Percentiles rank a stretch among this genome's conserved stretches.
These are phyloP conservation scores for Thryonomys swinderianus DNA, from an alignment of 2,113 vertebrate species.

Conservation along the genomic window DNA sequence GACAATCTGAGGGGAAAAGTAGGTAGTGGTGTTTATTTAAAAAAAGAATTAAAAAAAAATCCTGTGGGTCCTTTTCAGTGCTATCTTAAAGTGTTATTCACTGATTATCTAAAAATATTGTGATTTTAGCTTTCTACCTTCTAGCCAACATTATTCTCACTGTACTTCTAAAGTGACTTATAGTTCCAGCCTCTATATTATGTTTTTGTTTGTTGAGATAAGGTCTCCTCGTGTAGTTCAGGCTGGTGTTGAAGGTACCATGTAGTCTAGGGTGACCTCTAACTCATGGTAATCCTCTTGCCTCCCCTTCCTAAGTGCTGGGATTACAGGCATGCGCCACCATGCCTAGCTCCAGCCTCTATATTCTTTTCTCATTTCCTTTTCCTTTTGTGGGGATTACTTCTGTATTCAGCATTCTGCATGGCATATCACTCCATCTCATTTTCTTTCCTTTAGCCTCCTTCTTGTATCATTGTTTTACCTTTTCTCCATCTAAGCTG, in stretches of 20 bases:
- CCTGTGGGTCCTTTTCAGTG: neutral
- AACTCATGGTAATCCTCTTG: too few species aligned
- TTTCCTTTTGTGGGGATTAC: neutral
- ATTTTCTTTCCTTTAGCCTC: slow-evolving; percentile 11
- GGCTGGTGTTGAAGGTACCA: too few species aligned
- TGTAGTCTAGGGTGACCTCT: too few species aligned
- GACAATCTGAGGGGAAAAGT: neutral
- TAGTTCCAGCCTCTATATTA: neutral
- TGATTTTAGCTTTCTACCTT: neutral
- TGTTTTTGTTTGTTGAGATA: too few species aligned
- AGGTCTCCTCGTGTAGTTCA: too few species aligned
- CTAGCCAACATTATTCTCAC: neutral
- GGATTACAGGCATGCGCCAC: too few species aligned
- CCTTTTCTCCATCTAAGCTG: neutral
- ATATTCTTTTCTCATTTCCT: neutral
- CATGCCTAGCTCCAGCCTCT: neutral
- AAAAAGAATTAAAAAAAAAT: neutral
- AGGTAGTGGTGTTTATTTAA: neutral
- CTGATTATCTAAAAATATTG: neutral
- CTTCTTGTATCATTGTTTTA: neutral
- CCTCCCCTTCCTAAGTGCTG: too few species aligned
- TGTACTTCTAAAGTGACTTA: neutral
- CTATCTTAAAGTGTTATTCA: neutral
- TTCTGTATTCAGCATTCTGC: neutral
- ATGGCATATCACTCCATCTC: neutral